A percentile compares a stretch with the other conserved stretches of the same genome.
These are phyloP conservation scores for Drosophila saltans DNA, from an alignment of 1,140 invertebrate genomes.

Conservation along the genomic window DNA sequence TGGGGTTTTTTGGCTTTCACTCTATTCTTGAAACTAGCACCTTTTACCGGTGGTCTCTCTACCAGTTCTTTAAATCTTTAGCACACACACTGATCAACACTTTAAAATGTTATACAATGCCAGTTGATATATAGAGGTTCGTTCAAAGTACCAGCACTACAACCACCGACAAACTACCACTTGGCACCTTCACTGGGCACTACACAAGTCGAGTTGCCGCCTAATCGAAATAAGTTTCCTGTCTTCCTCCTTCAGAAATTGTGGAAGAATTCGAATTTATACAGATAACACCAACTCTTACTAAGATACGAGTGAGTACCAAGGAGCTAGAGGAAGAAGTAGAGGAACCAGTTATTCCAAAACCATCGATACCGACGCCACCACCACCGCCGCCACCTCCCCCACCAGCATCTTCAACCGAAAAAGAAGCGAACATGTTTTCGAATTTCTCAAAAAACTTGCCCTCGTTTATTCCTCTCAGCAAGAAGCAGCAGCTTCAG, in stretches of 20 bases:
- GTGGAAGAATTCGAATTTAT: slow-evolving; percentile 88
- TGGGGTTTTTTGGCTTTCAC: slow-evolving; percentile 33
- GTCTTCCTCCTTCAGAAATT: slow-evolving; percentile 52
- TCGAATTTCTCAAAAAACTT: slow-evolving; percentile 83
- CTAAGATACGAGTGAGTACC: slow-evolving; percentile 90
- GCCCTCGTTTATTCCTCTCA: slow-evolving; percentile 83
- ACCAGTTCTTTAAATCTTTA: slow-evolving; percentile 1
- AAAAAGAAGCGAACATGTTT: slow-evolving; percentile 79
- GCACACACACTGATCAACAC: slow-evolving; percentile 4
- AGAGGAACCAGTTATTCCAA: slow-evolving; percentile 21
- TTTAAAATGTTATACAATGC: background rate
- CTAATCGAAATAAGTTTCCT: slow-evolving; percentile 39
- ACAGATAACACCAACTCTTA: slow-evolving; percentile 90
- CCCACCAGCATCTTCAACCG: slow-evolving; percentile 14
- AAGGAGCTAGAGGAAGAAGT: slow-evolving; percentile 77
- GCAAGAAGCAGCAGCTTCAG: slow-evolving; percentile 62
- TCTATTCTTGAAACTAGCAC: slow-evolving; percentile 32
- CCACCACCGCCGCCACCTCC: slow-evolving; percentile 16
- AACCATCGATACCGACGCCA: background rate
- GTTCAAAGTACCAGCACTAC: slow-evolving; percentile 2
- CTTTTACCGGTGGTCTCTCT: slow-evolving; percentile 19
- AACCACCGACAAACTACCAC: slow-evolving; percentile 10
- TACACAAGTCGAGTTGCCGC: slow-evolving; percentile 17
- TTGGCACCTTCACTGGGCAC: slow-evolving; percentile 45
- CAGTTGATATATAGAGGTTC: background rate